phyloP scores from a whole-genome alignment of 2,113 vertebrate genomes.

The Gymnocephalus cernua region DNA sequence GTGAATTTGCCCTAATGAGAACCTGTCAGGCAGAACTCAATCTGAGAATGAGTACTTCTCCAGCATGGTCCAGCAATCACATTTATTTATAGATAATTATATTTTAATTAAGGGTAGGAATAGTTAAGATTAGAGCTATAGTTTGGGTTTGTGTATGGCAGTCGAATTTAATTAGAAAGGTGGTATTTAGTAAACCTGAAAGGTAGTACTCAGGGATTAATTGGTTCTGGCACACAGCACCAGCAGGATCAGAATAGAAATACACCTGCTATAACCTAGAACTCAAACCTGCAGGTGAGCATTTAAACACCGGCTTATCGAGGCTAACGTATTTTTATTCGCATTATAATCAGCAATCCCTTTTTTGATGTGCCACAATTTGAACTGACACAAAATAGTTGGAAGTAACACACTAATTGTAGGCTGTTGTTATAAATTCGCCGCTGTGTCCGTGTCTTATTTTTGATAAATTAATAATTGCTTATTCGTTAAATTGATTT shows the following conservation, averaged over 20 bases:
- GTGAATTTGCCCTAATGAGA: fast-evolving
- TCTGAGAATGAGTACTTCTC: not conserved
- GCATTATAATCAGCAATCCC: not conserved
- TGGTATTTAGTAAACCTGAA: not conserved
- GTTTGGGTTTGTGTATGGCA: not conserved
- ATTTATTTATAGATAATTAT: too few species aligned
- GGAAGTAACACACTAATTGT: too few species aligned
- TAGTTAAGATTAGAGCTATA: fast-evolving
- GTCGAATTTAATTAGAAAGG: not conserved
- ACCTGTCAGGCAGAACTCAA: not conserved
- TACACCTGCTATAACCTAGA: conserved; percentile 39
- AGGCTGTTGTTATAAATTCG: not conserved
- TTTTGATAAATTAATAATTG: too few species aligned
- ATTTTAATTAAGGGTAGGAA: not conserved
- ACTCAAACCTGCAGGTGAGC: not conserved
- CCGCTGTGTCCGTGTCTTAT: not conserved
- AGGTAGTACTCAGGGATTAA: not conserved
- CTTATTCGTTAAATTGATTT: not conserved
- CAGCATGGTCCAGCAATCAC: not conserved
- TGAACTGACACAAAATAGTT: not conserved
- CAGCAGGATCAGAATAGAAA: conserved; percentile 4
- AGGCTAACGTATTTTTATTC: not conserved
- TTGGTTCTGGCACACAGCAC: fast-evolving
- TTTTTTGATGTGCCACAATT: not conserved
- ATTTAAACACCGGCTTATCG: not conserved